A percentile compares a stretch with the other conserved stretches of the same genome.
Evolutionary conservation across 2,797 vertebrate species (phyloP).

Genomic region (Sebastes oblongus): DNA sequence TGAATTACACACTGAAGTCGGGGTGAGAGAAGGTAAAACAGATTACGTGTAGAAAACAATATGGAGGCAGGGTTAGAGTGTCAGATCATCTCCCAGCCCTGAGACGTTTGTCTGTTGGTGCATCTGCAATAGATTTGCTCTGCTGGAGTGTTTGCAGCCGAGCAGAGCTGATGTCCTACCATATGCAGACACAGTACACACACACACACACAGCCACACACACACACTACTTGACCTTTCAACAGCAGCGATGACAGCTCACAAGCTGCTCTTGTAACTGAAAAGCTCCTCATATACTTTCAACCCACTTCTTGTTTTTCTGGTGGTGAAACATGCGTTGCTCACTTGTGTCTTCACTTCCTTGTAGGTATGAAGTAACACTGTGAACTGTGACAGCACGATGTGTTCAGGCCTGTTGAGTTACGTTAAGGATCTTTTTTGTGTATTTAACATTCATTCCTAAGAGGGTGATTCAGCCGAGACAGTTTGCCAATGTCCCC

Average conservation of each 20-base stretch:
- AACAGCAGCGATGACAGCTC: constrained; percentile 64
- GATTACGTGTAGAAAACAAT: constrained; percentile 33
- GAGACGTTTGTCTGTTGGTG: constrained; percentile 40
- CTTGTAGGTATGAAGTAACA: constrained; percentile 65
- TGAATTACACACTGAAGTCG: constrained; percentile 39
- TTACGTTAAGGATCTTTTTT: constrained; percentile 44
- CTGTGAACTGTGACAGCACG: constrained; percentile 29
- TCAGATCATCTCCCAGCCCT: constrained; percentile 29
- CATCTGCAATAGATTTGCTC: constrained; percentile 67
- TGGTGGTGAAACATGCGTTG: constrained; percentile 58
- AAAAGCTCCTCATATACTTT: constrained; percentile 69
- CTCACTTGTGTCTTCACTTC: constrained; percentile 70
- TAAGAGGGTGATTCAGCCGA: constrained; percentile 45
- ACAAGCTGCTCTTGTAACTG: constrained; percentile 58
- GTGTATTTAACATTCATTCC: constrained; percentile 45
- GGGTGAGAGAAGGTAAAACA: constrained; percentile 51
- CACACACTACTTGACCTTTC: constrained; percentile 69
- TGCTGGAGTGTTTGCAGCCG: constrained; percentile 48
- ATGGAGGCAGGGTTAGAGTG: constrained; percentile 34
- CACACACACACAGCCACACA: constrained; percentile 23
- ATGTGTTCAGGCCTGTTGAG: constrained; percentile 56
- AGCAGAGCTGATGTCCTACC: constrained; percentile 44
- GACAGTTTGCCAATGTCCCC: constrained; percentile 16
- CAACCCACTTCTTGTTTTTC: constrained; percentile 74
- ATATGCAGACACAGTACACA: constrained; percentile 39